phyloP scores from a whole-genome alignment of 2,888 invertebrate genomes.

The Axea sp. region DNA sequence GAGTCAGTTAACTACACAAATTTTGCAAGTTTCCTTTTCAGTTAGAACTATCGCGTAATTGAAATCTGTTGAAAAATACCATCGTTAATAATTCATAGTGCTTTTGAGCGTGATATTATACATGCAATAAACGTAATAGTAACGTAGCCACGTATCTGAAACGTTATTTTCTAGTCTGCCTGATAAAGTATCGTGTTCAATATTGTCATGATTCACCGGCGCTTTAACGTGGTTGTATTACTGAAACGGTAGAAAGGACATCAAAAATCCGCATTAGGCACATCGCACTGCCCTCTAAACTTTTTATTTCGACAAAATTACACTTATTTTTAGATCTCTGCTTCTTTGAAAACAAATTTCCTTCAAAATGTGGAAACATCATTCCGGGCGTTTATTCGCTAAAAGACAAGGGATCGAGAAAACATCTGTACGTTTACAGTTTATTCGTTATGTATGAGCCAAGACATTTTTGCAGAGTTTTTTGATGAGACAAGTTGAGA shows the following conservation, averaged over 20 bases:
- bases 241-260: slow-evolving; percentile 18
- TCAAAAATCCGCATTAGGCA: slow-evolving; percentile 50
- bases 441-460: too few relatives aligned
- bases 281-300: slow-evolving; percentile 32
- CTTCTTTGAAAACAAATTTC: slow-evolving; percentile 33
- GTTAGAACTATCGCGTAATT: slow-evolving; percentile 30
- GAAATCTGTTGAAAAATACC: slow-evolving; percentile 37
- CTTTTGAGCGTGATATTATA: slow-evolving; percentile 18
- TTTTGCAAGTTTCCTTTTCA: too few relatives aligned
- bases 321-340: slow-evolving; percentile 12
- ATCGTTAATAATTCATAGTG: slow-evolving; percentile 41
- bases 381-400: too few relatives aligned
- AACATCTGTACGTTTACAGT: too few relatives aligned
- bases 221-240: slow-evolving; percentile 53
- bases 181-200: slow-evolving; percentile 47
- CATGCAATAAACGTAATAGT: slow-evolving; percentile 41
- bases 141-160: slow-evolving; percentile 35
- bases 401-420: too few relatives aligned
- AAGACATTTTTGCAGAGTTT: too few relatives aligned
- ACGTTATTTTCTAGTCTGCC: slow-evolving; percentile 45
- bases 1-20: too few relatives aligned
- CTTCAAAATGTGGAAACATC: slow-evolving; percentile 13
- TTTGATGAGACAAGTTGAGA: too few relatives aligned
- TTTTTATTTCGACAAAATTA: slow-evolving; percentile 38
- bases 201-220: slow-evolving; percentile 44